These are phyloP conservation scores for Camponotus floridanus DNA, from an alignment of 1,140 invertebrate species.

Conservation along the genomic window DNA sequence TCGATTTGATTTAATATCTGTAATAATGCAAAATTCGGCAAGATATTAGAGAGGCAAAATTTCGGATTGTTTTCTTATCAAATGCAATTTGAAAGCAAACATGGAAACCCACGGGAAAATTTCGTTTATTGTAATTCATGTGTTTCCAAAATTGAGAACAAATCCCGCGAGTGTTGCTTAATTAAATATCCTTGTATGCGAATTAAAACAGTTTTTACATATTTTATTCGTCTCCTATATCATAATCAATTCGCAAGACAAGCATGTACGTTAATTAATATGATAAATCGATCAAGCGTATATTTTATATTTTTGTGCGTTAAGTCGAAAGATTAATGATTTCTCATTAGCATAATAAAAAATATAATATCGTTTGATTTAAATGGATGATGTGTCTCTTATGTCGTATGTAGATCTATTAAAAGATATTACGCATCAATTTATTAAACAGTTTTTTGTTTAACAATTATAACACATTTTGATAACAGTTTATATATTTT, in stretches of 20 bases:
- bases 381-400: conserved; percentile 22
- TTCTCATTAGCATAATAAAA: conserved; percentile 24
- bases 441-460: no score
- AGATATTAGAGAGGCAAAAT: not conserved
- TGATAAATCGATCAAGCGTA: not conserved
- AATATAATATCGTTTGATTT: not conserved
- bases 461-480: not conserved
- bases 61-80: not conserved
- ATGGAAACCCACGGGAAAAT: not conserved
- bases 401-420: no score
- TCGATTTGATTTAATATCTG: not conserved
- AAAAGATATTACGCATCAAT: no score
- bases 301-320: not conserved
- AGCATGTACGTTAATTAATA: conserved; percentile 16
- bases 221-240: not conserved
- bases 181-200: conserved; percentile 4
- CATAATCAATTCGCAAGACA: conserved; percentile 15
- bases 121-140: not conserved
- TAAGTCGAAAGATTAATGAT: not conserved
- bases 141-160: not conserved
- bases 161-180: not conserved
- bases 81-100: conserved; percentile 31
- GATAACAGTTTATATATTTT: not conserved
- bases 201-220: conserved; percentile 2
- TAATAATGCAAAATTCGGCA: not conserved